Conservation (phyloP, 2,888 invertebrate species). For the Drosophila kanekoi region DNA sequence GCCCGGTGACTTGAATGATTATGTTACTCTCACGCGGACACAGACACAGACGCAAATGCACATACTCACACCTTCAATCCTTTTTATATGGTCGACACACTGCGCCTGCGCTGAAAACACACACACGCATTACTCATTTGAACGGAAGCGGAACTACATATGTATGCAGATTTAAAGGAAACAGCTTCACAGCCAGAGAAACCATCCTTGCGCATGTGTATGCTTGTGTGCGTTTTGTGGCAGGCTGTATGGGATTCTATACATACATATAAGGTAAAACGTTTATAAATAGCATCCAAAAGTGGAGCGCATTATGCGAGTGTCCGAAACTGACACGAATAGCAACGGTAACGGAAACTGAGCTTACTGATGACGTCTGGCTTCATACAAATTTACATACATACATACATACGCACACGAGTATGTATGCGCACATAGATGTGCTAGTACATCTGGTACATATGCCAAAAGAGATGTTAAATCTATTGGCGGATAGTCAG, state of each 20-base stretch:
- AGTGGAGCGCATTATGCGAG: slow-evolving; percentile 67
- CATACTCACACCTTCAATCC: slow-evolving; percentile 24
- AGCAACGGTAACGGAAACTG: slow-evolving; percentile 58
- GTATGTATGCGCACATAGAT: slow-evolving; percentile 6
- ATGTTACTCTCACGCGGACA: slow-evolving; percentile 38
- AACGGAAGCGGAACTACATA: slow-evolving; percentile 72
- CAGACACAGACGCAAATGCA: slow-evolving; percentile 13
- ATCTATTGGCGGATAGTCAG: slow-evolving; percentile 7
- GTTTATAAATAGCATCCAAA: slow-evolving; percentile 79
- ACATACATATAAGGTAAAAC: slow-evolving; percentile 33
- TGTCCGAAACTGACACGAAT: slow-evolving; percentile 23
- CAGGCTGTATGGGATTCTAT: slow-evolving; percentile 33
- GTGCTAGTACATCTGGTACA: neutral
- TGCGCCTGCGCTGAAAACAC: slow-evolving; percentile 66
- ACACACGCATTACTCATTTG: slow-evolving; percentile 31
- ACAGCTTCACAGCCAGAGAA: slow-evolving; percentile 43
- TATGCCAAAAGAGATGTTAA: slow-evolving; percentile 1
- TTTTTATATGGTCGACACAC: slow-evolving; percentile 27
- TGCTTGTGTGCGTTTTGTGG: slow-evolving; percentile 43
- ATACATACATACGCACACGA: slow-evolving; percentile 8
- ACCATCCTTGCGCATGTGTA: slow-evolving; percentile 54
- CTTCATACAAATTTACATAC: slow-evolving; percentile 5
- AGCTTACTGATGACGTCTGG: slow-evolving; percentile 59
- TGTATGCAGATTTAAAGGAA: slow-evolving; percentile 79
- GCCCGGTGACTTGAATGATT: slow-evolving; percentile 64